A percentile compares a stretch with the other conserved stretches of the same genome.
These are phyloP conservation scores for Brachyrhaphis roseni DNA, from an alignment of 2,797 vertebrate species.

Conservation along the genomic window DNA sequence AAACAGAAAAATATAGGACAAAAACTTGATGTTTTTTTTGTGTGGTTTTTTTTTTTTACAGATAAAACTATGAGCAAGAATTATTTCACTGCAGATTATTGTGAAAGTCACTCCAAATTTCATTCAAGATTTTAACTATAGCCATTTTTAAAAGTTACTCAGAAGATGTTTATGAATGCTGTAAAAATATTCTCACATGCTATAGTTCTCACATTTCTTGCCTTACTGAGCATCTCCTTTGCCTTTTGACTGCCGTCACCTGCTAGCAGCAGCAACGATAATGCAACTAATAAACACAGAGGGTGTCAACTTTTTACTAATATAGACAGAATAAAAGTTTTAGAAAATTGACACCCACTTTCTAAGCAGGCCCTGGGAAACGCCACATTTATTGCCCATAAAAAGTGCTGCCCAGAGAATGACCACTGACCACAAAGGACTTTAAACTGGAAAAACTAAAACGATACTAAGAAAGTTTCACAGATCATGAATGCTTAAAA, in stretches of 20 bases:
- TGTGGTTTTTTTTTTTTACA: neutral
- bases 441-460: neutral
- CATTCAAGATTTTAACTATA: neutral
- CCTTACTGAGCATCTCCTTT: neutral
- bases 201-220: neutral
- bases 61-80: neutral
- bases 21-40: neutral
- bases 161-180: neutral
- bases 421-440: neutral
- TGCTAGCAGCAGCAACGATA: neutral
- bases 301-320: neutral
- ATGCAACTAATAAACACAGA: neutral
- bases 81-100: neutral
- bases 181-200: neutral
- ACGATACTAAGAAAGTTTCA: neutral
- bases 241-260: neutral
- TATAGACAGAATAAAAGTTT: neutral
- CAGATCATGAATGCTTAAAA: neutral
- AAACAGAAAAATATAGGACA: neutral
- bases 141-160: neutral
- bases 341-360: neutral
- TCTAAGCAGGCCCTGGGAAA: neutral
- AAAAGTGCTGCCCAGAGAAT: neutral
- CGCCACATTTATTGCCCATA: neutral
- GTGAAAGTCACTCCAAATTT: neutral